Percentiles rank a stretch among this genome's conserved stretches.
phyloP scores from a whole-genome alignment of 2,797 vertebrate species.

The Parauchenoglanis ngamensis region DNA sequence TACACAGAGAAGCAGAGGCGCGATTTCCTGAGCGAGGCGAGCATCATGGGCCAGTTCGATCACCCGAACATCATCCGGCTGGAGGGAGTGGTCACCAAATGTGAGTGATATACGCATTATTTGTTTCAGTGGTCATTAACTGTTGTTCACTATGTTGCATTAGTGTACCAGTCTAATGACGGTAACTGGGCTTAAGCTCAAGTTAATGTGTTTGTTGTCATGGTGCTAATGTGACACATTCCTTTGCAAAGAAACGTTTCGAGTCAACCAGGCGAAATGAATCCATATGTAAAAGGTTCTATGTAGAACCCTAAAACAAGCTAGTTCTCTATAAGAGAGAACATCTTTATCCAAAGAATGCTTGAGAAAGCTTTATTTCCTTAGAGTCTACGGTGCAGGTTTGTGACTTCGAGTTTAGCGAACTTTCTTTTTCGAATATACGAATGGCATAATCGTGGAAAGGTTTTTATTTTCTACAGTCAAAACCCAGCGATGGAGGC shows the following conservation, averaged over 20 bases:
- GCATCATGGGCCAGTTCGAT: slow-evolving; percentile 83
- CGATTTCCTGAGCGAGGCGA: slow-evolving; percentile 79
- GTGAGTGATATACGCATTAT: slow-evolving; percentile 63
- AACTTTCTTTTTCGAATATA: neutral
- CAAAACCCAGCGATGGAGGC: neutral
- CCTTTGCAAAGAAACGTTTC: neutral
- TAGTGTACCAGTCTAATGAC: neutral
- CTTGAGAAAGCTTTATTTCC: neutral
- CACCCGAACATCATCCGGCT: slow-evolving; percentile 81
- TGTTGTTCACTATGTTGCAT: neutral
- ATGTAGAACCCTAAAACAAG: neutral
- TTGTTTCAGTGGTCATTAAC: neutral
- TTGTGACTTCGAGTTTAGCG: neutral
- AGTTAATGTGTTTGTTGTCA: neutral
- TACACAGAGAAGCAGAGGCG: slow-evolving; percentile 80
- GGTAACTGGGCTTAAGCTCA: neutral
- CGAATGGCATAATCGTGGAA: neutral
- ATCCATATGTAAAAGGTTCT: neutral
- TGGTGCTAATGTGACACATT: neutral
- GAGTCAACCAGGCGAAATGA: neutral
- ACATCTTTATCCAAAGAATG: neutral
- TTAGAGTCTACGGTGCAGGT: neutral
- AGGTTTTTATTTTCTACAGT: too few species aligned
- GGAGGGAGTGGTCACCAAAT: slow-evolving; percentile 81
- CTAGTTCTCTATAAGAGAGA: neutral